Evolutionary conservation across 1,140 invertebrate species (phyloP).

Genomic region (Ooceraea biroi): DNA sequence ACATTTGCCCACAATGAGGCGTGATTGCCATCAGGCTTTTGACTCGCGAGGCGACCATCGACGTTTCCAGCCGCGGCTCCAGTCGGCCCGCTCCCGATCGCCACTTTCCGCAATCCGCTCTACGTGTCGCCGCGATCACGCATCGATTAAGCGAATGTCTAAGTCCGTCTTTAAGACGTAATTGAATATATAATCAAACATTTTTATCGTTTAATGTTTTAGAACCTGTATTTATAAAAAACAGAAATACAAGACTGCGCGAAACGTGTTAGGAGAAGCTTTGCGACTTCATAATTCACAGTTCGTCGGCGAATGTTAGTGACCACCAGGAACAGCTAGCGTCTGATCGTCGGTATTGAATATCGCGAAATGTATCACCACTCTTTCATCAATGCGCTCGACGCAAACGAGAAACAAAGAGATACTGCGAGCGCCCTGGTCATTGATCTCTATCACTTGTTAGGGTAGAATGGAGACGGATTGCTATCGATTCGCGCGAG

Average conservation of each 20-base stretch:
- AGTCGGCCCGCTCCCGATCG: slow-evolving; percentile 32
- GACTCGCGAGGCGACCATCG: slow-evolving; percentile 37
- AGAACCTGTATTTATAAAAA: neutral
- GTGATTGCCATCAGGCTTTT: slow-evolving; percentile 72
- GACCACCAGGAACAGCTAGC: neutral
- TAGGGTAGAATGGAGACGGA: neutral
- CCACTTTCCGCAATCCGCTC: slow-evolving; percentile 31
- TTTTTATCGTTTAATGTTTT: neutral
- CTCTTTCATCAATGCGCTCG: neutral
- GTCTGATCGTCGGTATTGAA: no score
- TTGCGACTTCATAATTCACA: neutral
- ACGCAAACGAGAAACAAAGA: neutral
- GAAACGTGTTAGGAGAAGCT: neutral
- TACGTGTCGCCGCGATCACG: slow-evolving; percentile 4
- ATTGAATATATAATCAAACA: neutral
- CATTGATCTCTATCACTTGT: slow-evolving; percentile 46
- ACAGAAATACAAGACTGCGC: neutral
- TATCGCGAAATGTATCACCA: no score
- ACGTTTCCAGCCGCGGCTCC: slow-evolving; percentile 22
- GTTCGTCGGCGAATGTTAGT: neutral
- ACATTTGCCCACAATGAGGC: slow-evolving; percentile 72
- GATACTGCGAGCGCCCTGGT: neutral
- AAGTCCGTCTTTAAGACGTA: neutral
- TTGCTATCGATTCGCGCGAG: neutral
- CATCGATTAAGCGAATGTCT: neutral